phyloP scores from a whole-genome alignment of 2,888 invertebrate genomes.

The Melieria picta region DNA sequence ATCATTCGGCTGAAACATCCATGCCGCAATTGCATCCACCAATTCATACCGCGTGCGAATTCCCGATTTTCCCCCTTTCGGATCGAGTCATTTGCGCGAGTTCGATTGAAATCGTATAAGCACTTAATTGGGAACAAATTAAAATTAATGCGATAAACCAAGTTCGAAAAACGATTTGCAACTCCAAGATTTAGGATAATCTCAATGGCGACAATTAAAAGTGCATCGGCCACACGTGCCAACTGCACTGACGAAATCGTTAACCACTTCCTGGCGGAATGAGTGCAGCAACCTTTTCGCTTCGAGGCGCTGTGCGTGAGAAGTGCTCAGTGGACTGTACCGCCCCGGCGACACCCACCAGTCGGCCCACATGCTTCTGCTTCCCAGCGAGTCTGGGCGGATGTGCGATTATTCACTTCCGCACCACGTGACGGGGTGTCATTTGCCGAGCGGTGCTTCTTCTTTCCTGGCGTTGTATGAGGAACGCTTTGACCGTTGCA shows the following conservation, averaged over 20 bases:
- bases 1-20: too few relatives aligned
- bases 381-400: constrained; percentile 9
- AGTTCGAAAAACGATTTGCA: constrained; percentile 30
- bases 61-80: too few relatives aligned
- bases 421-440: constrained; percentile 18
- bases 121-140: constrained; percentile 41
- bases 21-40: too few relatives aligned
- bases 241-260: neutral
- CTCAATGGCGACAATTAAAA: constrained; percentile 37
- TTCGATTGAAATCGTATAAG: constrained; percentile 34
- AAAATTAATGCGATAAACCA: constrained; percentile 38
- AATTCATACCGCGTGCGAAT: too few relatives aligned
- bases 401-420: constrained; percentile 37
- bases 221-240: constrained; percentile 38
- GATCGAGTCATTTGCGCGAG: too few relatives aligned
- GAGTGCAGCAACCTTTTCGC: neutral
- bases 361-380: constrained; percentile 28
- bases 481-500: constrained; percentile 35
- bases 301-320: neutral
- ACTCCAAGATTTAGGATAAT: constrained; percentile 11
- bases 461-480: too few relatives aligned
- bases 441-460: too few relatives aligned
- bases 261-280: neutral
- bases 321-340: constrained; percentile 11
- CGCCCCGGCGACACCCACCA: constrained; percentile 36